A percentile compares a stretch with the other conserved stretches of the same genome.
These are phyloP conservation scores for Marisa cornuarietis DNA, from an alignment of 1,140 invertebrate species.

Conservation along the genomic window DNA sequence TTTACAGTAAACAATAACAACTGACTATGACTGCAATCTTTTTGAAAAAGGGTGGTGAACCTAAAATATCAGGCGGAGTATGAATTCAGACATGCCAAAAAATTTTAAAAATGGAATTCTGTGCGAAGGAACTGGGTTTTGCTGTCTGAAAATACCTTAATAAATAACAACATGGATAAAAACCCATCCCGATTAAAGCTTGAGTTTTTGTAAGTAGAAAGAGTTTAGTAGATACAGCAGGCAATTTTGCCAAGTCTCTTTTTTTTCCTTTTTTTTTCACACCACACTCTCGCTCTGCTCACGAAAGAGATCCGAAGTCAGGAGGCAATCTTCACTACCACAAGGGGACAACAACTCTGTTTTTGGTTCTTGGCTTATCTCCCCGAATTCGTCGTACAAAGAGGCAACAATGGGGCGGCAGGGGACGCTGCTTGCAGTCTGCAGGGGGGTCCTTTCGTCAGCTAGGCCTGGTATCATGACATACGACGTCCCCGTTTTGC, in stretches of 20 bases:
- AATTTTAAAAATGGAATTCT: too few relatives aligned
- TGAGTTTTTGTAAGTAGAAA: too few relatives aligned
- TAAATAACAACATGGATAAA: background rate
- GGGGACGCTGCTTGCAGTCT: background rate
- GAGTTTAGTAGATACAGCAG: background rate
- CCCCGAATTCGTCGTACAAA: slow-evolving; percentile 23
- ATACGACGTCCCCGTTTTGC: background rate
- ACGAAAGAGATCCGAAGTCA: slow-evolving; percentile 11
- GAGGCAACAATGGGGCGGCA: slow-evolving; percentile 12
- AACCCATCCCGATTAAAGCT: background rate
- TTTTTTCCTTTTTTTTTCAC: background rate
- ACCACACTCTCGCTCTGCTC: slow-evolving; percentile 14
- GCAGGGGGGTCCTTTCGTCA: slow-evolving; percentile 14
- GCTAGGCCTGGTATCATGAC: background rate
- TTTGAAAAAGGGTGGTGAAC: too few relatives aligned
- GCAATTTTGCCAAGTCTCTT: background rate
- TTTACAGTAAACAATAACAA: too few relatives aligned
- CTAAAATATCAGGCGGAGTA: too few relatives aligned
- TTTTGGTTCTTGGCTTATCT: slow-evolving; percentile 7
- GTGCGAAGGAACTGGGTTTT: background rate
- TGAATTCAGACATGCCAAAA: too few relatives aligned
- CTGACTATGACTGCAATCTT: too few relatives aligned
- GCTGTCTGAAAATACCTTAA: background rate
- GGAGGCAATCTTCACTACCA: slow-evolving; percentile 18
- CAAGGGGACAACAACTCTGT: slow-evolving; percentile 19